Conservation (phyloP, 2,113 vertebrate species). For the Lagopus leucura region DNA sequence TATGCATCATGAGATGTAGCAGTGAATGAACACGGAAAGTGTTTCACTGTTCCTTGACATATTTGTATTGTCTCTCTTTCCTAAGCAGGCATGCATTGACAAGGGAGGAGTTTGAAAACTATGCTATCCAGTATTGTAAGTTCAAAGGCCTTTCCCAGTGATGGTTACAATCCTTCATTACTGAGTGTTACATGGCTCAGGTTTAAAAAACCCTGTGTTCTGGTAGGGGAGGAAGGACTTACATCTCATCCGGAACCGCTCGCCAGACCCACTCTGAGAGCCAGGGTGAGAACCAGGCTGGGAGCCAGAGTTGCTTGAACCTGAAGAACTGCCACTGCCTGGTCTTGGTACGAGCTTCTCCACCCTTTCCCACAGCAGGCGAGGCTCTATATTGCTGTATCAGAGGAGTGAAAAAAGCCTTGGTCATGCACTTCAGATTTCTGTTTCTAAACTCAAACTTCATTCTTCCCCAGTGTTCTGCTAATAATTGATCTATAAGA, state of each 20-base stretch:
- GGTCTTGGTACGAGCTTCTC: constrained; percentile 93
- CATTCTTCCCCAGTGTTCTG: neutral
- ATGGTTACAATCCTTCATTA: neutral
- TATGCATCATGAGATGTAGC: neutral
- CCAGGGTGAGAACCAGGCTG: constrained; percentile 87
- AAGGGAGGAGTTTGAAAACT: neutral
- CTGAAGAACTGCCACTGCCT: constrained; percentile 93
- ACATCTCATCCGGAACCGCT: constrained; percentile 94
- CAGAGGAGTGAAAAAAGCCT: neutral
- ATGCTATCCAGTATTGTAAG: neutral
- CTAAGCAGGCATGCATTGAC: neutral
- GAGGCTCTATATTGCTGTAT: constrained; percentile 89
- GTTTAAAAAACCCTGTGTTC: fast-evolving
- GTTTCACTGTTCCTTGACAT: too few species aligned
- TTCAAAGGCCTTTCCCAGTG: neutral
- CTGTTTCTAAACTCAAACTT: neutral
- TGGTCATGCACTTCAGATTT: neutral
- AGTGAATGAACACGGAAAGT: too few species aligned
- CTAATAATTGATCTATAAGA: neutral
- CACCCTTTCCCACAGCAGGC: constrained; percentile 94
- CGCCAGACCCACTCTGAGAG: constrained; percentile 93
- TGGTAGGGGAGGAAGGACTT: constrained; percentile 53
- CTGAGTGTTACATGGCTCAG: neutral
- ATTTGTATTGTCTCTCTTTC: neutral
- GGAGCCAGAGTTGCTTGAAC: constrained; percentile 94